Base-by-base conservation (phyloP, 2,797 vertebrate species). In the Danio choprae region DNA sequence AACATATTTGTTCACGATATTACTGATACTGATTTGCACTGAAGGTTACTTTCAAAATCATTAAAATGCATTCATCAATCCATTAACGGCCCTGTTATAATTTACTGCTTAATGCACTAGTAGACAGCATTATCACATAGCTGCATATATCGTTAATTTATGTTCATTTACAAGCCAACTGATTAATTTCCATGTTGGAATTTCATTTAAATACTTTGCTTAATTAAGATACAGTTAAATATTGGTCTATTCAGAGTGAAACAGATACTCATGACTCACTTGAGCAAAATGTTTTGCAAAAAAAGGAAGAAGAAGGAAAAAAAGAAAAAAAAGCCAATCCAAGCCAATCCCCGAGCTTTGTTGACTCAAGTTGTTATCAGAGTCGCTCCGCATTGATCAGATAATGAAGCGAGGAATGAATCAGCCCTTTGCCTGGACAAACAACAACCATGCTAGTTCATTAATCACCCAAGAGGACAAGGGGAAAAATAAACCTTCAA, bases 391-490 rank as follows among this genome's bases (percentile, higher is more conserved):
- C 89, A 89, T 65, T 73, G 78, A 73, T 73, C 50, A 73, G 69
- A 91, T 73, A 80, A 80, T 80, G 59, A 80, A 80, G 38, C 60
- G n/a, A 72, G 40, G 41, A 64, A 43, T 56, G 40, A 40, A 80
- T 73, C 78, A 73, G 11, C 60, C 41, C 48, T 46, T 38, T 87
- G 88, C 90, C 88, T 63, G 58, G 65, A 80, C 72, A 65, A 59
- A 72, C 48, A 79, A 72, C 68, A 64, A 68, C 68, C 20, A 46
- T 40, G 58, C 59, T 72, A 55, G 77, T 84, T 90, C 90, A 91
- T 94, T 93, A 92, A 94, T 93, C 91, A 91, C 89, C 82, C 62
- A 79, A 55, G 48, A 82, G 92, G 85, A 89, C 88, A 87, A 62
- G 53, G 74, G 83, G 29, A 29, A 64, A 87, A 82, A 86, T 71